These are phyloP conservation scores for Tragulus kanchil DNA, from an alignment of 2,113 vertebrate genomes.

Conservation along the genomic window DNA sequence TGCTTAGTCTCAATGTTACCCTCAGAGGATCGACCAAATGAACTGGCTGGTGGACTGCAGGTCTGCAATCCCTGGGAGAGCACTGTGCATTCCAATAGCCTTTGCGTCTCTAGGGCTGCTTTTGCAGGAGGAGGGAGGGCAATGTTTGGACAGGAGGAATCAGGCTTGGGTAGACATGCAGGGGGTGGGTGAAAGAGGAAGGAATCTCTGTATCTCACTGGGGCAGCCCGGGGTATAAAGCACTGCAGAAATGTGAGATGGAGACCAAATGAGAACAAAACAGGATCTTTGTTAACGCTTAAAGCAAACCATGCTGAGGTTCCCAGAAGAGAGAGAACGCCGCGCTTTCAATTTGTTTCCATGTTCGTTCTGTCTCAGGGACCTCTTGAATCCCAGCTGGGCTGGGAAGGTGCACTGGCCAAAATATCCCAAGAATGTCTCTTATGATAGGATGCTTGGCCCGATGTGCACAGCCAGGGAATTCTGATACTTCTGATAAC, in stretches of 20 bases:
- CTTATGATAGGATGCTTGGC: conserved; percentile 44
- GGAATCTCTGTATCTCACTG: not conserved
- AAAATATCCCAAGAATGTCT: conserved; percentile 77
- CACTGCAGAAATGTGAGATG: conserved; percentile 56
- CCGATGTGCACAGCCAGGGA: conserved; percentile 41
- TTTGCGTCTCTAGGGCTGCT: not conserved
- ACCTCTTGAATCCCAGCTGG: conserved; percentile 69
- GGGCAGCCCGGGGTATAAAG: conserved; percentile 54
- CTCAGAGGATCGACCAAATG: conserved; percentile 38
- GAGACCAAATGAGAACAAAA: conserved; percentile 64
- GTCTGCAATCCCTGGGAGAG: not conserved
- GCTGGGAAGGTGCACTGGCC: conserved; percentile 53
- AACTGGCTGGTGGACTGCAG: conserved; percentile 6
- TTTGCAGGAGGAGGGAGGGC: not conserved
- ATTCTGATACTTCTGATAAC: conserved; percentile 71
- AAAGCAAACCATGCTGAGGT: conserved; percentile 58
- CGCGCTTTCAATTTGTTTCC: conserved; percentile 56
- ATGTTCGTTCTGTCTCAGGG: conserved; percentile 68
- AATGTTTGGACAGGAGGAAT: not conserved
- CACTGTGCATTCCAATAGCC: not conserved
- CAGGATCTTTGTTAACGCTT: conserved; percentile 57
- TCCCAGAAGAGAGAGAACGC: conserved; percentile 62
- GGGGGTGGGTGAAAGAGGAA: not conserved
- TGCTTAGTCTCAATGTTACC: conserved; percentile 53
- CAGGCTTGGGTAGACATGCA: not conserved